A percentile compares a stretch with the other conserved stretches of the same genome.
Conservation (phyloP, 2,113 vertebrate species). For the Pteruthius melanotis region DNA sequence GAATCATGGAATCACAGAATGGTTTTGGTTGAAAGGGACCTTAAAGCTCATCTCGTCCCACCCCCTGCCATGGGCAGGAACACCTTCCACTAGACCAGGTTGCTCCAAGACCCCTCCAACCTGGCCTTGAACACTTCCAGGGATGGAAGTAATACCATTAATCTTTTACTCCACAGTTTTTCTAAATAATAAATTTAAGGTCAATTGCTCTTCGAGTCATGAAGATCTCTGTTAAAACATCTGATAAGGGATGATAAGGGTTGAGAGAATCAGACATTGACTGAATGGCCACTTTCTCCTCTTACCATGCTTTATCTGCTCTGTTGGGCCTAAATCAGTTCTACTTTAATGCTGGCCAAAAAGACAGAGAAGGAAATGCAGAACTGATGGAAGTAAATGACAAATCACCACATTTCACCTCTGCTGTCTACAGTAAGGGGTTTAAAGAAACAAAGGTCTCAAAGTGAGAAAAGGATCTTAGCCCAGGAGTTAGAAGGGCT, state of each 20-base stretch:
- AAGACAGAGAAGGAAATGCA: background rate
- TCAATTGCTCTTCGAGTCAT: background rate
- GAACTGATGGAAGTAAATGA: background rate
- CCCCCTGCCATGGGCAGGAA: background rate
- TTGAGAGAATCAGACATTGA: background rate
- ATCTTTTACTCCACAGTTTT: background rate
- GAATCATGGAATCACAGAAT: background rate
- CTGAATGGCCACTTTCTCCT: background rate
- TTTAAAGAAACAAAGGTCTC: background rate
- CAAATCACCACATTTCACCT: background rate
- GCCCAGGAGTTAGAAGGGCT: background rate
- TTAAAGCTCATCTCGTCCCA: background rate
- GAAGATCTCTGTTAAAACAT: background rate
- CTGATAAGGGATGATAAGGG: too few relatives aligned
- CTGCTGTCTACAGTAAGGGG: background rate
- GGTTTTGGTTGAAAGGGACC: background rate
- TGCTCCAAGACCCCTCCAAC: background rate
- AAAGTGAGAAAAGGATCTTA: background rate
- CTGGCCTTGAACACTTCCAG: background rate
- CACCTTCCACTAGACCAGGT: background rate
- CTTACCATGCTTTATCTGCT: rapidly evolving
- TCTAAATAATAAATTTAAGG: background rate
- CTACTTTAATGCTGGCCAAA: background rate
- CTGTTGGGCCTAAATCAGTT: background rate
- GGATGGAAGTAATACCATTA: background rate